Conservation (phyloP, 2,888 invertebrate species). For the Troilus luridus region DNA sequence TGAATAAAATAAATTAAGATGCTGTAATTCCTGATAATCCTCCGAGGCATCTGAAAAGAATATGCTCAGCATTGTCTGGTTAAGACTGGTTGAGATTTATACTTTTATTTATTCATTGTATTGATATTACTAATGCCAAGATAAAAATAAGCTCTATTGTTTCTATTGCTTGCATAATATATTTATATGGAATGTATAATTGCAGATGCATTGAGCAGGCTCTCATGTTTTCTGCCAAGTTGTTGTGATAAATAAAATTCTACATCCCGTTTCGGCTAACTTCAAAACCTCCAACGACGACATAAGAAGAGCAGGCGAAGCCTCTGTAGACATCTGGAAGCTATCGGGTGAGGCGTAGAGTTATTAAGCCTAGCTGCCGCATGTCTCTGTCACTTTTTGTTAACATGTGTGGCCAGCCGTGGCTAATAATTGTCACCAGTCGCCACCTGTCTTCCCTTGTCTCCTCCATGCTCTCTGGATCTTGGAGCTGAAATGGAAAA, state of each 20-base stretch:
- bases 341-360: not conserved
- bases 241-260: not conserved
- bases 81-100: too few relatives aligned
- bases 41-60: too few relatives aligned
- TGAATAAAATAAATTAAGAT: too few relatives aligned
- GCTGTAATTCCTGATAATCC: too few relatives aligned
- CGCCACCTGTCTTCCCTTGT: not conserved
- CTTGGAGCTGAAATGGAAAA: not conserved
- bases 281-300: not conserved
- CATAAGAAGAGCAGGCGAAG: not conserved
- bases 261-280: not conserved
- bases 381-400: constrained; percentile 28
- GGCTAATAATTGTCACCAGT: not conserved
- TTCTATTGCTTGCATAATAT: too few relatives aligned
- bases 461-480: not conserved
- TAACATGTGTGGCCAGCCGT: not conserved
- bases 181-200: too few relatives aligned
- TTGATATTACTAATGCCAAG: too few relatives aligned
- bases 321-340: not conserved
- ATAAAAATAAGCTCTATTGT: too few relatives aligned
- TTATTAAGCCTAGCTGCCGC: not conserved
- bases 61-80: too few relatives aligned
- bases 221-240: not conserved
- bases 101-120: too few relatives aligned
- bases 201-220: too few relatives aligned